phyloP scores from a whole-genome alignment of 2,888 invertebrate species.

The Tetheella fluctuosa region DNA sequence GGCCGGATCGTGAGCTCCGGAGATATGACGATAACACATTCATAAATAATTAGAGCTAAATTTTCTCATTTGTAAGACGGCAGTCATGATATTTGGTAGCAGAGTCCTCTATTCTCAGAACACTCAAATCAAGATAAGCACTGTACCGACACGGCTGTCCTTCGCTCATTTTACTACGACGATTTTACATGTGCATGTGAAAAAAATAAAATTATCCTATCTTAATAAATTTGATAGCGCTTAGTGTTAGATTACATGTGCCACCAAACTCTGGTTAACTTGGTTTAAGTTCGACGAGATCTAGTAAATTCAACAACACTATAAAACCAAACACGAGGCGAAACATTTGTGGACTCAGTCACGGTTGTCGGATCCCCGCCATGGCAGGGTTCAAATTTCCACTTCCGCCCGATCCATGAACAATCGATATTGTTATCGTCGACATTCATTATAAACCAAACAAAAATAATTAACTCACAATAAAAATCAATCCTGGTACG shows the following conservation, averaged over 20 bases:
- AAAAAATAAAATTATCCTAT: constrained; percentile 20
- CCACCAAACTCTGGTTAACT: neutral
- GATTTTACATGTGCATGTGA: constrained; percentile 36
- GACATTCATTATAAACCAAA: constrained; percentile 72
- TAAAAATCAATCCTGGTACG: constrained; percentile 25
- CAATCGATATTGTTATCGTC: constrained; percentile 77
- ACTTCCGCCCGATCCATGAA: constrained; percentile 75
- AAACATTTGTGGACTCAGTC: constrained; percentile 75
- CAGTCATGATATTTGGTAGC: constrained; percentile 83
- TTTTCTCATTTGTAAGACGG: constrained; percentile 84
- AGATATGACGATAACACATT: constrained; percentile 85
- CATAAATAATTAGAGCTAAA: constrained; percentile 85
- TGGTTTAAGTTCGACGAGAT: constrained; percentile 6
- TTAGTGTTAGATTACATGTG: neutral
- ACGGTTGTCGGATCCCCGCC: constrained; percentile 68
- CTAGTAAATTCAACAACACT: constrained; percentile 60
- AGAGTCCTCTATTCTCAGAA: constrained; percentile 78
- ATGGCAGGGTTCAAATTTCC: constrained; percentile 76
- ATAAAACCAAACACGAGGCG: constrained; percentile 66
- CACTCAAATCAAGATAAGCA: constrained; percentile 74
- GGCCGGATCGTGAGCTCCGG: constrained; percentile 80
- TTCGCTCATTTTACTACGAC: constrained; percentile 65
- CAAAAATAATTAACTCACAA: constrained; percentile 66
- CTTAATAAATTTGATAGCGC: neutral
- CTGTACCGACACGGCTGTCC: constrained; percentile 75